Evolutionary conservation across 2,797 vertebrate genomes (phyloP), one percentile per base, ranked within the genome.

Genomic region (Arnoldichthys spilopterus): DNA sequence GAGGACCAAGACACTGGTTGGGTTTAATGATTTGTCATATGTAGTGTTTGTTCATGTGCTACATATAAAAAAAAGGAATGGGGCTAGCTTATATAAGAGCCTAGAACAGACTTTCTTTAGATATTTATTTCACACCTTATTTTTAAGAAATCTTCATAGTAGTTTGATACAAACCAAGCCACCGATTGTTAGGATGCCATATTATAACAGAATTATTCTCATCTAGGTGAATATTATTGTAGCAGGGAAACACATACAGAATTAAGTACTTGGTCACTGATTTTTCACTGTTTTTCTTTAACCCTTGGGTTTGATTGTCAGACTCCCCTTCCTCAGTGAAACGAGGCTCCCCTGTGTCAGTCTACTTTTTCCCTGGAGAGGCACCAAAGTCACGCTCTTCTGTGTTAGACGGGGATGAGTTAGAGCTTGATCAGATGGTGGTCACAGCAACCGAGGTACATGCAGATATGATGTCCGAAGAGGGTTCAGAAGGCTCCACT

Each of bases 341-440:
- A 1, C 91, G 94, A 81, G 92, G 91, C 78, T 97, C 96, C 0
- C 96, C 96, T 0, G 92, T 95, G 71, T 97, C 96, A 0, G 94
- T 97, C 66, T 98, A 98, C 87, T 91, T 98, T 22, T 98, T 98
- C 85, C 96, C 96, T 0, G 96, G 94, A 20, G 96, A 97, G 84
- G 93, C 90, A 3, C 67, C 89, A 0, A 93, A 92, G 78, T 82
- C 26, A 4, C 56, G 56, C 20, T 82, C 85, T 15, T 74, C 91
- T 20, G 49, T 62, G 73, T 85, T 82, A 32, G 91, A 85, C 28
- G 82, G n/a, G 18, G 90, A 90, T 6, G 89, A 91, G 69, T 86
- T 80, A 75, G 91, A 89, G 54, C 79, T 93, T 2, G 89, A 91
- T 0, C 88, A 89, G 12, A 82, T 91, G 76, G 84, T 91, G 30